Evolutionary conservation across 1,140 invertebrate species (phyloP).

Genomic region (Monomorium pharaonis): DNA sequence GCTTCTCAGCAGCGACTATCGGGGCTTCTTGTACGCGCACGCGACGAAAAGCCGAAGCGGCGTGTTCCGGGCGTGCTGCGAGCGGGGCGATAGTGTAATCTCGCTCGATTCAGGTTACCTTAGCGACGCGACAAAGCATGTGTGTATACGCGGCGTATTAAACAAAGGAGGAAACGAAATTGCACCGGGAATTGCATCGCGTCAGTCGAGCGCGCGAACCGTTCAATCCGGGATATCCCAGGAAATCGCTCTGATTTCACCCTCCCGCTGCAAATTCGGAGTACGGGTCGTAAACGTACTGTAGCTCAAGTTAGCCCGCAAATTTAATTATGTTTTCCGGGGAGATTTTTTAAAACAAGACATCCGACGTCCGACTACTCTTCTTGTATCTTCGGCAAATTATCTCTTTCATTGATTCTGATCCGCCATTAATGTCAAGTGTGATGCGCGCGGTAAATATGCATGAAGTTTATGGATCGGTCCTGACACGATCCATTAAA

Average conservation of each 20-base stretch:
- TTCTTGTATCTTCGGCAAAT: not conserved
- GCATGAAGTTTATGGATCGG: not conserved
- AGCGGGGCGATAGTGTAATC: slow-evolving; percentile 57
- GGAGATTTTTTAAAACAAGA: not conserved
- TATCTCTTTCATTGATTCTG: not conserved
- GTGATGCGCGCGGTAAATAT: not conserved
- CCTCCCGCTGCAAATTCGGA: not conserved
- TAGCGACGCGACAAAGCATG: slow-evolving; percentile 36
- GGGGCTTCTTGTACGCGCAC: not conserved
- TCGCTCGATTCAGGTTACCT: slow-evolving; percentile 44
- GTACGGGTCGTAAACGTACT: not conserved
- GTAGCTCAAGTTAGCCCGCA: not conserved
- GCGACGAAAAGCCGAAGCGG: slow-evolving; percentile 37
- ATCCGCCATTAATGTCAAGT: not conserved
- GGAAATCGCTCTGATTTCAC: slow-evolving; percentile 13
- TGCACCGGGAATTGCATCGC: slow-evolving; percentile 39
- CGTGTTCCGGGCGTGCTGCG: slow-evolving; percentile 15
- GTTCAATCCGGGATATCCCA: not conserved
- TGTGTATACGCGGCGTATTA: slow-evolving; percentile 32
- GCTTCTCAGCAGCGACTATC: not conserved
- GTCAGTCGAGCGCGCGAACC: not conserved
- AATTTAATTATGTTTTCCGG: not conserved
- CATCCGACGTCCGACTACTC: no score
- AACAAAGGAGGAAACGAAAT: slow-evolving; percentile 49
- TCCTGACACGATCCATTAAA: slow-evolving; percentile 8